Conservation (phyloP, 2,113 vertebrate genomes). For the Gorsachius goisagi region DNA sequence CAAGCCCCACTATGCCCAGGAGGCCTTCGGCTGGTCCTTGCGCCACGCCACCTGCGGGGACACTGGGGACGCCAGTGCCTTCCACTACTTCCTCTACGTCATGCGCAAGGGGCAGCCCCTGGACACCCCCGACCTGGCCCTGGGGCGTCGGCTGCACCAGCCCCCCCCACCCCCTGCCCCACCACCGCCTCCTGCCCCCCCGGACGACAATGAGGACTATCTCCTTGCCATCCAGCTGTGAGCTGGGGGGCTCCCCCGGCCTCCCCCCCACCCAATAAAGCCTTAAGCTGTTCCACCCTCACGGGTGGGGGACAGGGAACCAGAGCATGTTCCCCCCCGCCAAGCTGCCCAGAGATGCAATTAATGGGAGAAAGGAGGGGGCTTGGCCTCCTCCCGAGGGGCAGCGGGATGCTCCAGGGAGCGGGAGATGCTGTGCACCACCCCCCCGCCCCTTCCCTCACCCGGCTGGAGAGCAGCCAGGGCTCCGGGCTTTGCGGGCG, state of each 20-base stretch:
- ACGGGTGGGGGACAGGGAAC: background rate
- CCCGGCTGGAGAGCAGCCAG: conserved; percentile 10
- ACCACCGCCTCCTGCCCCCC: background rate
- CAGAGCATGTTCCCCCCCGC: too few relatives aligned
- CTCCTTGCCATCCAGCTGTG: conserved; percentile 81
- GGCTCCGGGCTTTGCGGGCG: background rate
- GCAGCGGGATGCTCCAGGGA: background rate
- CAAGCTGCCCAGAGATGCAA: background rate
- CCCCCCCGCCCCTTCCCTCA: background rate
- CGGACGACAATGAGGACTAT: conserved; percentile 79
- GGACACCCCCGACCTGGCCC: conserved; percentile 69
- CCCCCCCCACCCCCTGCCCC: background rate
- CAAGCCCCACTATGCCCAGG: conserved; percentile 83
- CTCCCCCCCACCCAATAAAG: background rate
- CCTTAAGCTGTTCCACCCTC: background rate
- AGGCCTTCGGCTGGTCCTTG: conserved; percentile 85
- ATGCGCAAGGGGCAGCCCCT: conserved; percentile 87
- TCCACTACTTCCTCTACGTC: conserved; percentile 87
- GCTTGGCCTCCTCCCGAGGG: background rate
- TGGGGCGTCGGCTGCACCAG: conserved; percentile 72
- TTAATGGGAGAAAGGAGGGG: background rate
- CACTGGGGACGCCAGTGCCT: conserved; percentile 19
- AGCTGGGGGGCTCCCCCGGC: background rate
- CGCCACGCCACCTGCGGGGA: conserved; percentile 78
- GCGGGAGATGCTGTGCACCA: background rate